Conservation (phyloP, 2,113 vertebrate genomes). For the Macquaria ambigua region DNA sequence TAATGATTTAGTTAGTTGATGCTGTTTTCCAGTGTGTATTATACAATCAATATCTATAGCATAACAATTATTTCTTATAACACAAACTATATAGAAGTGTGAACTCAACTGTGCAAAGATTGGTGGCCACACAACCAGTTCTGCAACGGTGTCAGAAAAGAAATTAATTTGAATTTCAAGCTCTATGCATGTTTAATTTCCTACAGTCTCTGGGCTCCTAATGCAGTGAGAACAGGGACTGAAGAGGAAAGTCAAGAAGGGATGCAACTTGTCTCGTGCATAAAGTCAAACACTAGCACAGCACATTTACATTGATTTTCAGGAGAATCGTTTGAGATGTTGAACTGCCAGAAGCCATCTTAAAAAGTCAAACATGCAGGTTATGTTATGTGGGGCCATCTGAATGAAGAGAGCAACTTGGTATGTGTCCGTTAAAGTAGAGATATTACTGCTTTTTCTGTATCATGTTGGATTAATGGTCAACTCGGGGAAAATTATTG, state of each 20-base stretch:
- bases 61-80: background rate
- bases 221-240: background rate
- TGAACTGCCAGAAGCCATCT: background rate
- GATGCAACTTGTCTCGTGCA: background rate
- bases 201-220: background rate
- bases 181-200: background rate
- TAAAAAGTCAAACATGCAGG: background rate
- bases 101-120: background rate
- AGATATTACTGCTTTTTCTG: accelerated
- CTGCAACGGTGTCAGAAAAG: background rate
- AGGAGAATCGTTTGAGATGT: background rate
- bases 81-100: background rate
- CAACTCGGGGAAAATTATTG: accelerated
- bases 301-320: background rate
- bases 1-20: background rate
- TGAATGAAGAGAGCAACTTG: background rate
- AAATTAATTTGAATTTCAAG: background rate
- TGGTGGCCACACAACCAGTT: background rate
- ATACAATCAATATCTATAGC: no score
- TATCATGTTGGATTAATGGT: background rate
- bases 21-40: background rate
- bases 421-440: background rate
- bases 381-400: background rate
- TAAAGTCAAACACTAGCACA: background rate
- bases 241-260: background rate